A percentile compares a stretch with the other conserved stretches of the same genome.
These are phyloP conservation scores for Diuraphis noxia DNA, from an alignment of 1,140 invertebrate genomes.

Conservation along the genomic window DNA sequence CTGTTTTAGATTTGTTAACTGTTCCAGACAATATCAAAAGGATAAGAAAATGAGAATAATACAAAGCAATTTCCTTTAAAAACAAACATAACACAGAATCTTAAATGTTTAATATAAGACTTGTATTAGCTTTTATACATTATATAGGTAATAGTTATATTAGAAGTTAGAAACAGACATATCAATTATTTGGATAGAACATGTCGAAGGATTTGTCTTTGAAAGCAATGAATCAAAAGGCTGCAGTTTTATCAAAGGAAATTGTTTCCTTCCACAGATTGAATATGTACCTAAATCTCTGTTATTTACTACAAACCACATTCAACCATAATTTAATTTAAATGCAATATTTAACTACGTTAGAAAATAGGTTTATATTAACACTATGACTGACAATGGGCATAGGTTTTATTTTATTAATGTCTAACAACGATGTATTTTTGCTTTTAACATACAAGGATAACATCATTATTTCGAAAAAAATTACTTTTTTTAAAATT, in stretches of 20 bases:
- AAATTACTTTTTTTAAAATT: background rate
- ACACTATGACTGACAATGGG: background rate
- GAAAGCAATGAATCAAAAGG: background rate
- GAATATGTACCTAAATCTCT: background rate
- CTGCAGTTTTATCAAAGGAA: background rate
- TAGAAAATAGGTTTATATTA: background rate
- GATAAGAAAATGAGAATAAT: background rate
- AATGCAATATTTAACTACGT: background rate
- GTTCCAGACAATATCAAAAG: background rate
- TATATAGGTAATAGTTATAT: background rate
- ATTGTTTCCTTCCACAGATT: background rate
- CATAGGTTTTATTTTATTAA: background rate
- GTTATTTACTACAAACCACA: background rate
- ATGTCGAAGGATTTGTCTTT: background rate
- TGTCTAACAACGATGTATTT: background rate
- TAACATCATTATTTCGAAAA: background rate
- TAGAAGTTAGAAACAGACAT: background rate
- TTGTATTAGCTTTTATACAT: background rate
- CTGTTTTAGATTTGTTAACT: background rate
- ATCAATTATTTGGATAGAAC: background rate
- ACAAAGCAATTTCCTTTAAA: background rate
- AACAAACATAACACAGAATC: background rate
- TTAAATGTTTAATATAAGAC: background rate
- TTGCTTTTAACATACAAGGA: too few relatives aligned
- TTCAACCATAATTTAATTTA: background rate